These are phyloP conservation scores for Jordanella pulchra DNA, from an alignment of 2,797 vertebrate genomes.

Conservation along the genomic window DNA sequence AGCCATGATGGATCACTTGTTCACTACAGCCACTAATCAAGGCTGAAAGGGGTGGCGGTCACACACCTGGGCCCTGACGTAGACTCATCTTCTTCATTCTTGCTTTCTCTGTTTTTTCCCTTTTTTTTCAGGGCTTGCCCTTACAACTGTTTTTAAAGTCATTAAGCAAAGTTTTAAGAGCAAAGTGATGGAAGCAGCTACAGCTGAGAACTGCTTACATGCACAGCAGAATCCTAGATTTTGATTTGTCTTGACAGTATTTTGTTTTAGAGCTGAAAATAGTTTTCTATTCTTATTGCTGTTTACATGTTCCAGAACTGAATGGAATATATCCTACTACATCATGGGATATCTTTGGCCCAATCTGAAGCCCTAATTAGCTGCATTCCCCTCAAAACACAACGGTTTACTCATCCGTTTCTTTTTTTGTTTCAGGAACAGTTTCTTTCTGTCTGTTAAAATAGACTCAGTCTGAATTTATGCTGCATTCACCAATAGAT, in stretches of 20 bases:
- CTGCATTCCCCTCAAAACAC: background rate
- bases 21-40: slow-evolving; percentile 78
- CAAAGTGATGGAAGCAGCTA: background rate
- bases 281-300: background rate
- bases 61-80: slow-evolving; percentile 90
- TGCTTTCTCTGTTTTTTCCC: slow-evolving; percentile 7
- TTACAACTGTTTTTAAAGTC: slow-evolving; percentile 26
- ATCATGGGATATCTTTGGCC: background rate
- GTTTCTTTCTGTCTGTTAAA: too few relatives aligned
- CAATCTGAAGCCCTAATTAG: background rate
- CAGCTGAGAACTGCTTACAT: background rate
- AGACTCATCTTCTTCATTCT: slow-evolving; percentile 52
- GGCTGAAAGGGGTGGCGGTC: slow-evolving; percentile 84
- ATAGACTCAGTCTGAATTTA: background rate
- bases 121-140: background rate
- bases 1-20: slow-evolving; percentile 92
- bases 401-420: background rate
- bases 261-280: slow-evolving; percentile 2
- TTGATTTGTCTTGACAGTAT: background rate
- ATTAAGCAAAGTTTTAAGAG: slow-evolving; percentile 17
- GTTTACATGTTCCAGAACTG: background rate
- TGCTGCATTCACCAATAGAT: background rate
- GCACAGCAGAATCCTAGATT: slow-evolving; percentile 3
- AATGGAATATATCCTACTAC: background rate
- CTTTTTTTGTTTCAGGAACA: too few relatives aligned